Conservation (phyloP, 2,797 vertebrate genomes). For the Diglossa cyanea region DNA sequence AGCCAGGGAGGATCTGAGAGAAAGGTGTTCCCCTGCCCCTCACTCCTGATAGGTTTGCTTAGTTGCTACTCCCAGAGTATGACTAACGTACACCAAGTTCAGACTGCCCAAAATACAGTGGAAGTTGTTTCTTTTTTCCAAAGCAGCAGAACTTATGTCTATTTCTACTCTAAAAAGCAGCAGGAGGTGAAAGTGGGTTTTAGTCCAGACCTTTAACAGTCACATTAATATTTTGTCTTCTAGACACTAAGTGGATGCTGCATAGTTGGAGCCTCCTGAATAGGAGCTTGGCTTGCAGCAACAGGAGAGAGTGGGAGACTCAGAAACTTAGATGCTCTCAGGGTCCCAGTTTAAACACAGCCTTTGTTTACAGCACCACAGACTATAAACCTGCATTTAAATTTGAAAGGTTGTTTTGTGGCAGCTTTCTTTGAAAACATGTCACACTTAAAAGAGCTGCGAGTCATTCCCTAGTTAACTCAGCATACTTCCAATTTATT, state of each 20-base stretch:
- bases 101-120: neutral
- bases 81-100: neutral
- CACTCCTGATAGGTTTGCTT: neutral
- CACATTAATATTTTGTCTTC: neutral
- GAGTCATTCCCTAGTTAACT: neutral
- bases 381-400: neutral
- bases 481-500: slow-evolving; percentile 39
- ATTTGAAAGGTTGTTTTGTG: neutral
- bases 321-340: neutral
- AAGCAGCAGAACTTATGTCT: neutral
- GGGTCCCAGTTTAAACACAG: neutral
- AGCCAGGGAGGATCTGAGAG: neutral
- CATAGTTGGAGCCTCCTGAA: neutral
- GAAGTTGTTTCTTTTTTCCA: neutral
- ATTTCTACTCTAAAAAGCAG: neutral
- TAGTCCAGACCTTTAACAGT: neutral
- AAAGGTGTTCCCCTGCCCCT: neutral
- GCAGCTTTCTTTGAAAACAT: neutral
- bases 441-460: neutral
- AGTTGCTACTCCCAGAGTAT: neutral
- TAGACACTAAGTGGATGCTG: neutral
- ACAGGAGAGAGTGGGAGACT: neutral
- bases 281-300: neutral
- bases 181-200: neutral
- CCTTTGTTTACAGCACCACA: neutral